Percentiles rank a stretch among this genome's conserved stretches.
phyloP scores from a whole-genome alignment of 2,797 vertebrate genomes.

The Sebastes vulpes region DNA sequence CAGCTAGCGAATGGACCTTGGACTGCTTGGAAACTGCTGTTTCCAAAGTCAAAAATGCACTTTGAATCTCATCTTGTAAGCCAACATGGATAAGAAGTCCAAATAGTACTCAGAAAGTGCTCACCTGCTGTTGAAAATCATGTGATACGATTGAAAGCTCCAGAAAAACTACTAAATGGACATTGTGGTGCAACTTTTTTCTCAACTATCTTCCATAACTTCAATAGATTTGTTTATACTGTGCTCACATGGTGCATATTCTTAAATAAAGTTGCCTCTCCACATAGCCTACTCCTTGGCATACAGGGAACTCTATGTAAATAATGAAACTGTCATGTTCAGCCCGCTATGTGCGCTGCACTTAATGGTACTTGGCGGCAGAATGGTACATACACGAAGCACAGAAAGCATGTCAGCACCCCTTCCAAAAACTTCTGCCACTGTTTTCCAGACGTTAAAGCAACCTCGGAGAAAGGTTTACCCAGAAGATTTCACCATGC shows the following conservation, averaged over 20 bases:
- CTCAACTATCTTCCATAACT: not conserved
- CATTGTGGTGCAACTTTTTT: not conserved
- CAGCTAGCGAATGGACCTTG: not conserved
- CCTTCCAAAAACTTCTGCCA: not conserved
- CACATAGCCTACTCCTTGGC: not conserved
- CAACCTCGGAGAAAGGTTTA: not conserved
- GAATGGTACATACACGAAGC: not conserved
- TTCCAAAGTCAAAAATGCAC: no score
- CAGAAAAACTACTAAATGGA: not conserved
- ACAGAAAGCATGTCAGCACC: not conserved
- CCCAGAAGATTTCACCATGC: not conserved
- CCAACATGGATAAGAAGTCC: not conserved
- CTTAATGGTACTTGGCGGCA: not conserved
- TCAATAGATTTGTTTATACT: not conserved
- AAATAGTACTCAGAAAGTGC: not conserved
- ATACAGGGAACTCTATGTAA: not conserved
- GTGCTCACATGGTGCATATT: not conserved
- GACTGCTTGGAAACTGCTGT: not conserved
- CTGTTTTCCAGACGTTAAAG: slow-evolving; percentile 7
- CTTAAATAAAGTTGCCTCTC: not conserved
- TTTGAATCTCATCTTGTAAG: not conserved
- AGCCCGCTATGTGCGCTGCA: not conserved
- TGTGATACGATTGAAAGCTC: not conserved
- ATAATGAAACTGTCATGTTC: not conserved
- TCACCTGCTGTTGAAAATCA: not conserved